A percentile compares a stretch with the other conserved stretches of the same genome.
Conservation (phyloP, 2,797 vertebrate species). For the Dipus sagitta region DNA sequence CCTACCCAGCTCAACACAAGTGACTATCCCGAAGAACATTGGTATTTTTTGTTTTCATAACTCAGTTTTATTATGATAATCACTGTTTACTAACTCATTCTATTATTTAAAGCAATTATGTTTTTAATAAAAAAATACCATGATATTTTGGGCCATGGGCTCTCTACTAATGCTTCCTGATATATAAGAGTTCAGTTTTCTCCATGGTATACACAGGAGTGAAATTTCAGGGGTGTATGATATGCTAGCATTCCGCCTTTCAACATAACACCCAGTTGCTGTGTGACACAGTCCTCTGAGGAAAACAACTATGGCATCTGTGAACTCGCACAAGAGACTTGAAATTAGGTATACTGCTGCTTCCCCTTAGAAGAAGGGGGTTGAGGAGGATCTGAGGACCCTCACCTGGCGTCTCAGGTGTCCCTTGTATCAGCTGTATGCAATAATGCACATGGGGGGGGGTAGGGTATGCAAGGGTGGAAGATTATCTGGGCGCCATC, state of each 20-base stretch:
- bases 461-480: too few relatives aligned
- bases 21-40: neutral
- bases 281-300: too few relatives aligned
- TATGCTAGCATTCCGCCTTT: neutral
- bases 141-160: neutral
- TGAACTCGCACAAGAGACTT: too few relatives aligned
- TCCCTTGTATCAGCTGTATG: too few relatives aligned
- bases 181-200: neutral
- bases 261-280: neutral
- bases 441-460: too few relatives aligned
- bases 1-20: neutral
- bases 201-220: neutral
- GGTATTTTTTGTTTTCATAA: neutral
- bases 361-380: too few relatives aligned
- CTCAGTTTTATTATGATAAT: neutral
- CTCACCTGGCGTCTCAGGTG: too few relatives aligned
- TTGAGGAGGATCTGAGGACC: too few relatives aligned
- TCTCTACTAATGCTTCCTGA: neutral
- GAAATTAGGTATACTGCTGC: too few relatives aligned
- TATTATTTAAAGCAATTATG: neutral
- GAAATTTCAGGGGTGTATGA: neutral
- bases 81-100: slow-evolving; percentile 29
- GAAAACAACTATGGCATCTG: too few relatives aligned
- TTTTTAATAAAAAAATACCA: neutral
- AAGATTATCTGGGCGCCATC: too few relatives aligned